Evolutionary conservation across 2,113 vertebrate species (phyloP).

Genomic region (Leucosticte australis): DNA sequence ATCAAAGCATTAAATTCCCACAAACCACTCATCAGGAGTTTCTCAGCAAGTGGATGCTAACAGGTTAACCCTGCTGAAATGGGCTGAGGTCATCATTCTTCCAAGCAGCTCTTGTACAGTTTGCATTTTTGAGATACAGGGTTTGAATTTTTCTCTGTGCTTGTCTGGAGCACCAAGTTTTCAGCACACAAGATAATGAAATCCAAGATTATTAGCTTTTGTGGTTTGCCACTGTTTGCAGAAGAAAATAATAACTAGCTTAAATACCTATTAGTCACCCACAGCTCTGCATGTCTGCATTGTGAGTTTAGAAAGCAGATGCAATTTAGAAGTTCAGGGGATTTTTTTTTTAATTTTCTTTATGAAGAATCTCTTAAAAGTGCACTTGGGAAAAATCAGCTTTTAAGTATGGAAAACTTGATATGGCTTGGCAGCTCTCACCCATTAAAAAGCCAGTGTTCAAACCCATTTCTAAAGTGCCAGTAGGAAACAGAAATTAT

Average conservation of each 20-base stretch:
- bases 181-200: not conserved
- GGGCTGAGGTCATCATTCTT: not conserved
- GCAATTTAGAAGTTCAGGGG: not conserved
- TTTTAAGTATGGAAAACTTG: not conserved
- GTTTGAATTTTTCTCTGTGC: not conserved
- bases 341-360: not conserved
- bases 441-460: not conserved
- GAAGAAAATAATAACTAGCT: conserved; percentile 25
- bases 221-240: conserved; percentile 24
- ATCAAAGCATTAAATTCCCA: not conserved
- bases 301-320: not conserved
- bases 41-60: not conserved
- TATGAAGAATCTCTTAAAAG: not conserved
- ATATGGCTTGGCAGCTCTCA: not conserved
- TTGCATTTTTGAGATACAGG: not conserved
- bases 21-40: not conserved
- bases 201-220: not conserved
- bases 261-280: conserved; percentile 25
- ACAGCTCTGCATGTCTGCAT: not conserved
- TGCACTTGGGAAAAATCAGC: not conserved
- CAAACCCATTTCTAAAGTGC: not conserved
- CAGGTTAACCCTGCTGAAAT: not conserved
- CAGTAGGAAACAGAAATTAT: not conserved
- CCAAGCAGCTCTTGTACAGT: not conserved
- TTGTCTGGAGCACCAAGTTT: not conserved